Evolutionary conservation across 2,888 invertebrate species (phyloP), one percentile per base, ranked within the genome.

Genomic region (Stenchaetothrips biformis): DNA sequence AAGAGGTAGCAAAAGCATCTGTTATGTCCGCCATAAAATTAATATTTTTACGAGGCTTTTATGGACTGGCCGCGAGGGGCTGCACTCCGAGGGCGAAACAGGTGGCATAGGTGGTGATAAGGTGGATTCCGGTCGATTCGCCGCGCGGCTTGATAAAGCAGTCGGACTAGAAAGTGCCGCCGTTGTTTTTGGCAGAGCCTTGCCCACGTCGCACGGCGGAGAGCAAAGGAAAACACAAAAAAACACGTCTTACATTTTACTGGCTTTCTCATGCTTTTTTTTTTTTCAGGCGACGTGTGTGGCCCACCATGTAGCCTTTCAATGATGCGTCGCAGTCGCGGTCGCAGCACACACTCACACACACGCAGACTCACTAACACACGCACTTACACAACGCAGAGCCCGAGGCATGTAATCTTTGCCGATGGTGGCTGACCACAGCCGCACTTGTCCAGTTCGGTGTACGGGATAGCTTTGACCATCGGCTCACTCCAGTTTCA

Each of bases 1-100:
- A 74, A 74, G 67, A 74, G 67, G 67, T 74, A 74, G 67, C 67
- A 25, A 74, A 74, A 74, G 67, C 67, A 74, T 74, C 67, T 74
- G 67, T 74, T 74, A 74, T 25, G 67, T 74, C 67, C 25, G 21
- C 67, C 67, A 74, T 74, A 74, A 74, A 74, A 74, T 74, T 74
- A 74, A 74, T 74, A 74, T 74, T 74, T 74, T 74, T 74, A 74
- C 67, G 67, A 74, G 67, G 21, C 67, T 74, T 74, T 74, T 74
- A 74, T 74, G 67, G 67, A 11, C 67, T 25, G 67, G 53, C 53
- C 53, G 53, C 53, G 53, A 59, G 67, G 67, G 67, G 67, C 67
- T 74, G 67, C 67, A 25, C 67, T 11, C 18, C 25, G 21, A 74
- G 67, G 67, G 67, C 67, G 67, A 8, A 74, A 74, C 67, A 74